phyloP scores from a whole-genome alignment of 2,888 invertebrate genomes.

The Callinectes sapidus region DNA sequence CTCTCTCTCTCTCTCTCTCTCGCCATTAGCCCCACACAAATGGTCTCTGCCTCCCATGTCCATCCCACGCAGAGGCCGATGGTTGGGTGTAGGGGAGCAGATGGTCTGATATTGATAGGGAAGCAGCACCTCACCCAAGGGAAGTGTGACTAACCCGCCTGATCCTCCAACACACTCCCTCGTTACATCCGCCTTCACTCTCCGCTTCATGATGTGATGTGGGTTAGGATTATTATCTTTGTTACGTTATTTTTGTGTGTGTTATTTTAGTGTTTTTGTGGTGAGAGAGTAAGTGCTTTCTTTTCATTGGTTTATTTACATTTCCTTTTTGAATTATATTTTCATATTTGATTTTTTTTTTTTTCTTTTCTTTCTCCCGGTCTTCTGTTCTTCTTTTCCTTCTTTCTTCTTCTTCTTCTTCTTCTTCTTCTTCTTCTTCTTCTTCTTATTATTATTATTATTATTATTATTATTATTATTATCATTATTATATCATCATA shows the following conservation, averaged over 20 bases:
- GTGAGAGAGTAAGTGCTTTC: neutral
- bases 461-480: too few species aligned
- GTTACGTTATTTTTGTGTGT: neutral
- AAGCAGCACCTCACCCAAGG: neutral
- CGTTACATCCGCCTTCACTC: neutral
- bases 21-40: conserved; percentile 4
- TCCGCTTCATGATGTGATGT: neutral
- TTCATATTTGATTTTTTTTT: neutral
- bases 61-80: neutral
- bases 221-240: neutral
- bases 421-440: neutral
- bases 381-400: neutral
- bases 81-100: conserved; percentile 25
- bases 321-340: neutral
- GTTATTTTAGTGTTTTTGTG: neutral
- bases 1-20: conserved; percentile 12
- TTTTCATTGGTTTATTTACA: neutral
- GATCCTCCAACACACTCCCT: neutral
- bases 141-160: conserved; percentile 27
- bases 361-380: neutral
- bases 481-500: too few species aligned
- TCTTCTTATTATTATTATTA: neutral
- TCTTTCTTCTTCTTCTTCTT: neutral
- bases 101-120: neutral
- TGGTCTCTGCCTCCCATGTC: neutral